Evolutionary conservation across 2,797 vertebrate species (phyloP).

Genomic region (Coracias cyanogaster): DNA sequence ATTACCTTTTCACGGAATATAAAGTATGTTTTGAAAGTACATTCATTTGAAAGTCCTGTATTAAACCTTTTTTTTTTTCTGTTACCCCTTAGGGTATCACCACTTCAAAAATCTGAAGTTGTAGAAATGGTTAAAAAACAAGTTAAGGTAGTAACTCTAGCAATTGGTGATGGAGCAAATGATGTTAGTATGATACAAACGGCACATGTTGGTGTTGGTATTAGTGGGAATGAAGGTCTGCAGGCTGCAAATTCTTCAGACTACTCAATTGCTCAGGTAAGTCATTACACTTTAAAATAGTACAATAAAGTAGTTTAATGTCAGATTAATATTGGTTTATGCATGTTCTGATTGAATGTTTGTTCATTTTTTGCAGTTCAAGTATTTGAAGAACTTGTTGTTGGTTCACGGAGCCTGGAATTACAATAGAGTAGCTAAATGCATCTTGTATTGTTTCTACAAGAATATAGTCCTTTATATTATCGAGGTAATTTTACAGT

Average conservation of each 20-base stretch:
- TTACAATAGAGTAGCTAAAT: slow-evolving; percentile 94
- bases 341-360: background rate
- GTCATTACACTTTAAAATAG: background rate
- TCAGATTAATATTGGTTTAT: rapidly evolving
- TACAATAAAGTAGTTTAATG: background rate
- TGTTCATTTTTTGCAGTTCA: slow-evolving; percentile 82
- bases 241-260: slow-evolving; percentile 98
- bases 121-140: slow-evolving; percentile 99
- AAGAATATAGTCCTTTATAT: slow-evolving; percentile 97
- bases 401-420: slow-evolving; percentile 96
- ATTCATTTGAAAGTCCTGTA: background rate
- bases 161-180: slow-evolving; percentile 97
- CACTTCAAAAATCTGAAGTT: slow-evolving; percentile 99
- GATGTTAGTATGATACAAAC: slow-evolving; percentile 99
- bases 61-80: background rate
- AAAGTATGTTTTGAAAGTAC: background rate
- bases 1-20: background rate
- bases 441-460: slow-evolving; percentile 96
- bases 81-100: slow-evolving; percentile 88
- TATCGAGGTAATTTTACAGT: slow-evolving; percentile 84
- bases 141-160: slow-evolving; percentile 95
- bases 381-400: slow-evolving; percentile 91
- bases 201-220: slow-evolving; percentile 96
- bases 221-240: slow-evolving; percentile 97
- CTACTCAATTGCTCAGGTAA: slow-evolving; percentile 98